A percentile compares a stretch with the other conserved stretches of the same genome.
Conservation (phyloP, 1,140 invertebrate species). For the Ganaspis sp. region DNA sequence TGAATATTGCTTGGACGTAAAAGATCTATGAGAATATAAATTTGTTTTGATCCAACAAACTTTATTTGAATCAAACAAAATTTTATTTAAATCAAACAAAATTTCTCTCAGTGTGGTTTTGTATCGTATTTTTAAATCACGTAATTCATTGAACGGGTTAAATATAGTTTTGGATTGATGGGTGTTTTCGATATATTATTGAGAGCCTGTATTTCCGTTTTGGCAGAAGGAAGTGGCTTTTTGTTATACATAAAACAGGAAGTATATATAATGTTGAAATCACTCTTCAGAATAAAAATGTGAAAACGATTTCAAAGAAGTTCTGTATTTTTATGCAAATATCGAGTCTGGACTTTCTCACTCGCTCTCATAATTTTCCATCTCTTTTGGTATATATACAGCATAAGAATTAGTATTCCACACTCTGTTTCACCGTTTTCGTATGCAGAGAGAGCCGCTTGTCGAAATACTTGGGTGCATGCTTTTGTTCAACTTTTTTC, state of each 20-base stretch:
- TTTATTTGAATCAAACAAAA: no score
- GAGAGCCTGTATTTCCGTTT: neutral
- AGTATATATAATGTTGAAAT: slow-evolving; percentile 14
- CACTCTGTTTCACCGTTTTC: slow-evolving; percentile 16
- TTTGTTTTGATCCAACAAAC: no score
- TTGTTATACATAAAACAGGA: slow-evolving; percentile 4
- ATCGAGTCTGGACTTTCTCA: neutral
- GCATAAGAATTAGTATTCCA: slow-evolving; percentile 27
- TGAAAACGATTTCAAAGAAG: slow-evolving; percentile 6
- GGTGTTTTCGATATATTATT: no score
- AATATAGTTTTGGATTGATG: no score
- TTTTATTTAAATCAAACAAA: no score
- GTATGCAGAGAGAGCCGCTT: slow-evolving; percentile 12
- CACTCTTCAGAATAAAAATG: slow-evolving; percentile 15
- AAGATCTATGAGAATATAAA: no score
- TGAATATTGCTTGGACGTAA: no score
- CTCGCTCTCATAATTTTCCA: neutral
- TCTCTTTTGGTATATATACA: neutral
- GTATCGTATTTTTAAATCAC: no score
- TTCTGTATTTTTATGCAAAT: slow-evolving; percentile 27
- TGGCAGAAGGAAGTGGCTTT: neutral
- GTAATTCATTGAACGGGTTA: no score
- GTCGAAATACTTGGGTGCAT: slow-evolving; percentile 31
- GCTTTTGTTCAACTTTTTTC: slow-evolving; percentile 28
- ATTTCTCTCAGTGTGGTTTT: no score